These are phyloP conservation scores for Myotis lucifugus DNA, from an alignment of 2,113 vertebrate species.

Conservation along the genomic window DNA sequence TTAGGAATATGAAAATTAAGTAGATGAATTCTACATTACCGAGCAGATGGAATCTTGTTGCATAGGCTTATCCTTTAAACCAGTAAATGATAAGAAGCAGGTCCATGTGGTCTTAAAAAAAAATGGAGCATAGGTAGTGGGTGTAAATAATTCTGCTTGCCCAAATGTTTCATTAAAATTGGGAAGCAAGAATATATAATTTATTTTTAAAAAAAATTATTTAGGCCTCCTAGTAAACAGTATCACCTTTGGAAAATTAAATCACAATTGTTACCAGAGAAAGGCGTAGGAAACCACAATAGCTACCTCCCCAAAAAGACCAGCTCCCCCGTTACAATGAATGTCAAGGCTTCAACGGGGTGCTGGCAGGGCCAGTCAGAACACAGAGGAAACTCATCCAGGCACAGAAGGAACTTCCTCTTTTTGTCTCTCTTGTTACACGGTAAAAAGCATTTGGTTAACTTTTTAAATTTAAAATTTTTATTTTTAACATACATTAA, in stretches of 20 bases:
- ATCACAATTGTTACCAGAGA: constrained; percentile 37
- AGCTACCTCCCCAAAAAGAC: neutral
- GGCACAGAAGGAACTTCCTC: constrained; percentile 34
- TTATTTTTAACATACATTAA: constrained; percentile 76
- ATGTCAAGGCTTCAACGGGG: neutral
- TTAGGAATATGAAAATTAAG: constrained; percentile 40
- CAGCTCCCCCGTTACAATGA: neutral
- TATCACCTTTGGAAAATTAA: constrained; percentile 10
- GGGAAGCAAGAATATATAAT: neutral
- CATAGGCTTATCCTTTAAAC: constrained; percentile 40
- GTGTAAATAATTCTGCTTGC: constrained; percentile 57
- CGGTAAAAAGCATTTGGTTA: constrained; percentile 58
- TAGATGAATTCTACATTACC: constrained; percentile 12
- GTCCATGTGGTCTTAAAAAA: constrained; percentile 3
- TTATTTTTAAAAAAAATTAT: constrained; percentile 56
- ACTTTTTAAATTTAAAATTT: constrained; percentile 71
- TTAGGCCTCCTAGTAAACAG: constrained; percentile 27
- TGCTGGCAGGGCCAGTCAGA: neutral
- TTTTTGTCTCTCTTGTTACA: constrained; percentile 52
- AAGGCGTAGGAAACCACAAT: constrained; percentile 16
- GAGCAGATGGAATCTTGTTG: constrained; percentile 7
- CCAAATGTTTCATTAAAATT: constrained; percentile 59
- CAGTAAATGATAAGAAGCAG: constrained; percentile 27
- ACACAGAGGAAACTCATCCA: neutral
- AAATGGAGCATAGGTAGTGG: neutral